Percentiles rank a stretch among this genome's conserved stretches.
These are phyloP conservation scores for Dysidea cf. avara DNA, from an alignment of 37 sponge, comb jelly and placozoan species.

Conservation along the genomic window DNA sequence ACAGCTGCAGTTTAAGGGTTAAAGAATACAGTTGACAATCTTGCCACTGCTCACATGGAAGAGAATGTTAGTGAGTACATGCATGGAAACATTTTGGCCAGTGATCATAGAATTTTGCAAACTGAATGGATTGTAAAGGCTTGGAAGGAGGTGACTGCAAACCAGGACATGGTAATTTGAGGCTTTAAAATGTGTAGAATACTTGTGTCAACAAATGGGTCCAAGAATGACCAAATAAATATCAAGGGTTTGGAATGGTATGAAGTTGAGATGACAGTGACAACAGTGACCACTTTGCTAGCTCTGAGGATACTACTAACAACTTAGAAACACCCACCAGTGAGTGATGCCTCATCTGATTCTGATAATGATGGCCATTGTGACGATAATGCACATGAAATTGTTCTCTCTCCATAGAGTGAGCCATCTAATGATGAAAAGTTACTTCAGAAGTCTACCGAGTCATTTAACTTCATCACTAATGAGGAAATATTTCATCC, in stretches of 20 bases:
- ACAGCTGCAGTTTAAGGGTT: no score
- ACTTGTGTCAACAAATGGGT: constrained; percentile 19
- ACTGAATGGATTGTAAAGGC: constrained; percentile 51
- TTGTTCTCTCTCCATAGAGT: no score
- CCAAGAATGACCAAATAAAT: constrained; percentile 36
- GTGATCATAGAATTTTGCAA: constrained; percentile 16
- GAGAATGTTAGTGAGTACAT: constrained; percentile 40
- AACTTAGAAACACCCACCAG: no score
- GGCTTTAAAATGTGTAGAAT: constrained; percentile 51
- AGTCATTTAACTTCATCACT: no score
- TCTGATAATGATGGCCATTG: no score
- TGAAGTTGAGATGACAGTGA: constrained; percentile 21
- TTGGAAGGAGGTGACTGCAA: constrained; percentile 38
- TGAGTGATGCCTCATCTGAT: no score
- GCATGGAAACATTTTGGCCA: constrained; percentile 24
- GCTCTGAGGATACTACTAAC: no score
- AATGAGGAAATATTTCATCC: no score
- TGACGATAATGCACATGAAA: no score
- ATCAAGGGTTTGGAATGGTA: constrained; percentile 36
- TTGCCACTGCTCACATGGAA: constrained; percentile 41
- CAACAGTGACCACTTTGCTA: no score
- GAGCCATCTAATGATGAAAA: no score
- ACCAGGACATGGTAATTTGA: constrained; percentile 36
- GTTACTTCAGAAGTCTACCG: no score
- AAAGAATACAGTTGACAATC: constrained; percentile 21